Base-by-base conservation (phyloP, 2,888 invertebrate genomes). In the Athetis lepigone region DNA sequence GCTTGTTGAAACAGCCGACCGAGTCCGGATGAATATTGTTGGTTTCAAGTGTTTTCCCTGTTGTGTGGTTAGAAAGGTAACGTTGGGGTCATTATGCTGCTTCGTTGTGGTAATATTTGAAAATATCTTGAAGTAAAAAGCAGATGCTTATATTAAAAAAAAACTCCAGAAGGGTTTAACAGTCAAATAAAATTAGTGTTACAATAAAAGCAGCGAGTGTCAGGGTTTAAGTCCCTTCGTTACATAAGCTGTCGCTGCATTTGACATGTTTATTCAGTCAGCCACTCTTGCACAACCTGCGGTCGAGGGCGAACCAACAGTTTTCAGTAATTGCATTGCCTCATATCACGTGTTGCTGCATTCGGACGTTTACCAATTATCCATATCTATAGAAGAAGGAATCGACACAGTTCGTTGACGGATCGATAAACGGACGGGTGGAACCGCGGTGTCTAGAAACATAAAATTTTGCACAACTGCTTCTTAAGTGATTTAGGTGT, bases 321-420 rank as follows among this genome's bases (percentile, higher is more conserved):
- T 69, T 61, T 67, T 61, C 51, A 69, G 69, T 29, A 13, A 68
- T 45, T 39, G 29, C 51, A 23, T 51, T 23, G 39, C 19, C 21
- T 40, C 27, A 29, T 50, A 36, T 36, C 19, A 11, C 36, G 40
- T 40, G 16, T 68, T 68, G 36, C 19, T 47, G 61, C 61, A 51
- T 69, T n/a, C 11, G 2, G 0, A 61, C 7, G 19, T 23, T 25
- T 37, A 51, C 9, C 19, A 29, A 40, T 36, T 40, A 27, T 29
- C n/a, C n/a, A n/a, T n/a, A n/a, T n/a, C n/a, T n/a, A n/a, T n/a
- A n/a, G n/a, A n/a, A n/a, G n/a, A n/a, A n/a, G n/a, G n/a, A n/a
- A n/a, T n/a, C n/a, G n/a, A n/a, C n/a, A n/a, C n/a, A n/a, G n/a
- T n/a, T n/a, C n/a, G n/a, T n/a, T n/a, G n/a, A n/a, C n/a, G n/a